Percentiles rank a stretch among this genome's conserved stretches.
These are phyloP conservation scores for Oenanthe melanoleuca DNA, from an alignment of 2,113 vertebrate species.

Conservation along the genomic window DNA sequence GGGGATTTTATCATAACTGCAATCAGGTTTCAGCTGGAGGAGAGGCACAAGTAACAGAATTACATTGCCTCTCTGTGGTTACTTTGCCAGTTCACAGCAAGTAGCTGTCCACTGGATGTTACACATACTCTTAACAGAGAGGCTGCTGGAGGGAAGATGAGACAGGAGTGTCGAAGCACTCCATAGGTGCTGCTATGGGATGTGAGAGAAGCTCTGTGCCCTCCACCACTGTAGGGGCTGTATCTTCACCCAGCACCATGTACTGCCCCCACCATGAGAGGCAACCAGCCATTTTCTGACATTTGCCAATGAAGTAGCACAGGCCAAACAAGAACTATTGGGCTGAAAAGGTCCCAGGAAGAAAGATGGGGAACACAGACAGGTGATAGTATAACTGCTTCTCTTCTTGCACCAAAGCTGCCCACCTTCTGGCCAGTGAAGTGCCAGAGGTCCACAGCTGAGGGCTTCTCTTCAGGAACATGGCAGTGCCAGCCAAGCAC, in stretches of 20 bases:
- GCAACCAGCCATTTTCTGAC: background rate
- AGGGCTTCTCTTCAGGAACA: background rate
- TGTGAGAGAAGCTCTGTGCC: background rate
- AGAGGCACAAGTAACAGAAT: background rate
- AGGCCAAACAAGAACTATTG: background rate
- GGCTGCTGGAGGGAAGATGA: background rate
- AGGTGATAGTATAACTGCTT: accelerated
- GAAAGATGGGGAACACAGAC: accelerated
- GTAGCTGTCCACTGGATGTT: background rate
- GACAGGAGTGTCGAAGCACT: background rate
- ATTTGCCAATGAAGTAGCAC: background rate
- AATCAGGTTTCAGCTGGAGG: background rate
- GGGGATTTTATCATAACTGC: background rate
- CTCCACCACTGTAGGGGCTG: accelerated
- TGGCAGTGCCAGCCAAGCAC: background rate
- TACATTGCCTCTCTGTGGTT: constrained; percentile 4
- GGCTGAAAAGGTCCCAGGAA: background rate
- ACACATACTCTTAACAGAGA: background rate
- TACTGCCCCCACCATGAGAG: background rate
- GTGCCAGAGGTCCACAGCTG: background rate
- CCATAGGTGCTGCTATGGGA: background rate
- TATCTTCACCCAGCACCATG: background rate
- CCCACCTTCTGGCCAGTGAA: background rate
- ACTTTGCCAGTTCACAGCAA: background rate
- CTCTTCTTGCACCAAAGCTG: background rate